Evolutionary conservation across 2,113 vertebrate species (phyloP).

Genomic region (Seriola dumerili): DNA sequence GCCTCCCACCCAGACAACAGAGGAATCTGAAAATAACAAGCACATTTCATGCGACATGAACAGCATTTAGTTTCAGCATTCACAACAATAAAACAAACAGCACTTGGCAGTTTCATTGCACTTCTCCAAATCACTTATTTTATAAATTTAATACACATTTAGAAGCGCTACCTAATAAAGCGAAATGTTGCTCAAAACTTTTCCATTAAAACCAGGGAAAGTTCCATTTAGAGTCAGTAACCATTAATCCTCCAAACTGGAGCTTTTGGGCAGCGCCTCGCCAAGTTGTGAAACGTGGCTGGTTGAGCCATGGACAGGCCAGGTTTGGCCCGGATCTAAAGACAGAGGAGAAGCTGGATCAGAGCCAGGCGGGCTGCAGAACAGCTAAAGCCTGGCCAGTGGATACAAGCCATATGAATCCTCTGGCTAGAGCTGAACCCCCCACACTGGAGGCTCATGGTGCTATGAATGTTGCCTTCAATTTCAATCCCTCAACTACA

Average conservation of each 20-base stretch:
- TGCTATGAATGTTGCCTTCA: conserved; percentile 31
- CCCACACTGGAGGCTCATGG: conserved; percentile 23
- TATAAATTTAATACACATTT: conserved; percentile 54
- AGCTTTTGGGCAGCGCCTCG: conserved; percentile 49
- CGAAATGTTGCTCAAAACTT: conserved; percentile 39
- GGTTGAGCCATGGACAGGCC: conserved; percentile 51
- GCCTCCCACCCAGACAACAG: conserved; percentile 47
- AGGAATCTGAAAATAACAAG: conserved; percentile 55
- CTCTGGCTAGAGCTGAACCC: conserved; percentile 43
- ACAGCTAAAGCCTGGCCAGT: conserved; percentile 57
- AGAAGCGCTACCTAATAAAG: conserved; percentile 44
- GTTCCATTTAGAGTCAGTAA: conserved; percentile 49
- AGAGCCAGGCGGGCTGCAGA: conserved; percentile 56
- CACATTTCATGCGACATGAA: conserved; percentile 36
- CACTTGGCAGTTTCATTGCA: conserved; percentile 44
- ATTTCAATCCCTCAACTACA: conserved; percentile 28
- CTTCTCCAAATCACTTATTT: conserved; percentile 35
- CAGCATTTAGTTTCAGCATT: conserved; percentile 44
- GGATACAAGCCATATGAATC: conserved; percentile 61
- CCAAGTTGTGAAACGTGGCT: conserved; percentile 62
- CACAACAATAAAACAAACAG: conserved; percentile 38
- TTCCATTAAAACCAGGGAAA: conserved; percentile 39
- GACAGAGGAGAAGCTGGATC: conserved; percentile 66
- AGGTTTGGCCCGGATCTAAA: conserved; percentile 62
- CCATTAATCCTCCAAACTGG: conserved; percentile 61